Evolutionary conservation across 2,888 invertebrate genomes (phyloP).

Genomic region (Cryptophagus acutangulus): DNA sequence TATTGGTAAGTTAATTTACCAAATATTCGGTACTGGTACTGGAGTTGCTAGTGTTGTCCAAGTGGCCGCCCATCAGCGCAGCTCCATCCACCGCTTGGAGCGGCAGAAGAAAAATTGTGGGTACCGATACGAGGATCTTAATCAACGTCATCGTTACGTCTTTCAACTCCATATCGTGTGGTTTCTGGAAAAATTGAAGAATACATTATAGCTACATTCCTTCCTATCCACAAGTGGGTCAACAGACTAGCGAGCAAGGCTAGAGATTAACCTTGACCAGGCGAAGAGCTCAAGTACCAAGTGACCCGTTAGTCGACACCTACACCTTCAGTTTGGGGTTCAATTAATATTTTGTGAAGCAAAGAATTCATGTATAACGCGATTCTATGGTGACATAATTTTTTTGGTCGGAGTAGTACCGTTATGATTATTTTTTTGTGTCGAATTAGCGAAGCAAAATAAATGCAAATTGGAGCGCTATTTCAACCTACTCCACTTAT

Average conservation of each 20-base stretch:
- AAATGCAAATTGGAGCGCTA: no score
- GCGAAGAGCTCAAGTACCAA: conserved; percentile 3
- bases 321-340: no score
- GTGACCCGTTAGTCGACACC: conserved; percentile 21
- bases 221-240: conserved; percentile 23
- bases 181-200: conserved; percentile 1
- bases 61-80: conserved; percentile 39
- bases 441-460: no score
- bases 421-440: no score
- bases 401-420: no score
- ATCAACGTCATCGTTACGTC: conserved; percentile 42
- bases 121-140: conserved; percentile 44
- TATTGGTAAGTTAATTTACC: background rate
- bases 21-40: conserved; percentile 1
- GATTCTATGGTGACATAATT: no score
- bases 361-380: no score
- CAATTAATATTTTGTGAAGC: no score
- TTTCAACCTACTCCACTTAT: no score
- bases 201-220: background rate
- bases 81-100: conserved; percentile 26
- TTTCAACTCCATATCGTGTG: conserved; percentile 39
- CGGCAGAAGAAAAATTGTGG: conserved; percentile 30
- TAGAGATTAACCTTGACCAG: conserved; percentile 36
- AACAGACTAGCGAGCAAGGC: conserved; percentile 35
- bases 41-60: conserved; percentile 29